Evolutionary conservation across 2,888 invertebrate genomes (phyloP), one percentile per base, ranked within the genome.

Genomic region (Aphodius sticticus): DNA sequence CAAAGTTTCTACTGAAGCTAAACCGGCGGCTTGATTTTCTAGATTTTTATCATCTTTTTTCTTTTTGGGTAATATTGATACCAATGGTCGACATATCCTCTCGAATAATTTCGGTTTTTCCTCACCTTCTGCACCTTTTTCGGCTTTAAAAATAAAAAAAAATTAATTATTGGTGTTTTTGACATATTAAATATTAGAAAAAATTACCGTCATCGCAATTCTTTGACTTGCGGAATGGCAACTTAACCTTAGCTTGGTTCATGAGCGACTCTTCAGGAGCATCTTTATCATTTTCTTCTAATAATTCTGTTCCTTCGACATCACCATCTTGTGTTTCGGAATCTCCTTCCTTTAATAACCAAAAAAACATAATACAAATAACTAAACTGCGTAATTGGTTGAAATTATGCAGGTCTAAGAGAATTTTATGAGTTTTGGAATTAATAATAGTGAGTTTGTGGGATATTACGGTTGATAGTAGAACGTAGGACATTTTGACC

Each of bases 1-100:
- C 72, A 96, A 89, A 0, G 96, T 96, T 88, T 96, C 96, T 92
- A 95, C 94, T 6, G 96, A 96, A 0, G 96, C 96, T 77, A 96
- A 90, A 16, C 95, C 93, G 6, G 95, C 95, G 6, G 89, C 88
- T 71, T 89, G 91, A 78, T 84, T 86, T 85, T 89, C 84, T 82
- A 87, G 80, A 85, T 86, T 86, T 85, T 89, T 81, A 81, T 86
- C 85, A 82, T 87, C 74, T 78, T 89, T 87, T 83, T 88, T 89
- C 85, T 90, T 86, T 70, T 85, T 83, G 85, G 93, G 92, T 81
- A 91, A 90, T 37, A 91, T 90, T 9, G 90, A 90, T 36, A 92
- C 92, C 82, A 93, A 89, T n/a, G 93, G 93, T 83, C 93, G 87
- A 83, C 92, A 91, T 82, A 94, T 93, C 81, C 93, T 92, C 85